A percentile compares a stretch with the other conserved stretches of the same genome.
phyloP scores from a whole-genome alignment of 2,888 invertebrate species.

The Aphodius sticticus region DNA sequence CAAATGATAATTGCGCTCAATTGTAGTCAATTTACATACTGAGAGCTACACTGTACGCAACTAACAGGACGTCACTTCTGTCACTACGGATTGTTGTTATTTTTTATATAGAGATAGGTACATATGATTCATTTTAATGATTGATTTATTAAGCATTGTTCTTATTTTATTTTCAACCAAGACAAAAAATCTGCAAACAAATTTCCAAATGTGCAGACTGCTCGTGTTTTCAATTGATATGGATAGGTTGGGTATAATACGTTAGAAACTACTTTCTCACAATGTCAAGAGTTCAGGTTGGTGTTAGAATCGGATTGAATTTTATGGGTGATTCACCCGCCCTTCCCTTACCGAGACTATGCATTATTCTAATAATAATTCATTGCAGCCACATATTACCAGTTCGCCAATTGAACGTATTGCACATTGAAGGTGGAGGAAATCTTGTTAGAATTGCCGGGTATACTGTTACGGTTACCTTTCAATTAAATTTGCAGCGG shows the following conservation, averaged over 20 bases:
- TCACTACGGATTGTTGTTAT: neutral
- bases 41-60: neutral
- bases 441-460: neutral
- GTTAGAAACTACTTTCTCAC: neutral
- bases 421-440: neutral
- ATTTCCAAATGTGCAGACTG: neutral
- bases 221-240: neutral
- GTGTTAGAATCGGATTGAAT: neutral
- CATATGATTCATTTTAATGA: neutral
- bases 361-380: neutral
- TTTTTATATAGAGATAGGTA: neutral
- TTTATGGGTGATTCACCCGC: neutral
- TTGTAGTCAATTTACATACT: conserved; percentile 26
- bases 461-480: neutral
- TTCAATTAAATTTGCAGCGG: neutral
- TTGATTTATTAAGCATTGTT: neutral
- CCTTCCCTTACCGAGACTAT: neutral
- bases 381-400: neutral
- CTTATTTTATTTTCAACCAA: neutral
- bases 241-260: neutral
- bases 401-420: neutral
- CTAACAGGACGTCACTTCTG: neutral
- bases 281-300: neutral
- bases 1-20: conserved; percentile 22
- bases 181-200: neutral